Base-by-base conservation (phyloP, 2,797 vertebrate species). In the Eutrigla gurnardus region DNA sequence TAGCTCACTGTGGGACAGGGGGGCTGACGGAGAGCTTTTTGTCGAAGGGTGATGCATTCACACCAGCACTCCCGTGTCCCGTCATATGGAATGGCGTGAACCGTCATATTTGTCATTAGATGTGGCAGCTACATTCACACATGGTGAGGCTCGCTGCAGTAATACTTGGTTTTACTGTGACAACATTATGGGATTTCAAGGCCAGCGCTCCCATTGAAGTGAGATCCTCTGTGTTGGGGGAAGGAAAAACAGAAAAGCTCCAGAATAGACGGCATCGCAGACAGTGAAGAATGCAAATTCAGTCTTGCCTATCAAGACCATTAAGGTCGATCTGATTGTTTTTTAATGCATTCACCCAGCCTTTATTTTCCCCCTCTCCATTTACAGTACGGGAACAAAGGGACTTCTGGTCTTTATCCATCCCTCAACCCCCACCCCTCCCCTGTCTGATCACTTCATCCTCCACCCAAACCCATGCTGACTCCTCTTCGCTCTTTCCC, bases 81-180 rank as follows among this genome's bases (percentile, higher is more conserved):
- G 93, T 94, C 93, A 90, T 86, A 90, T 77, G 86, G 91, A 91
- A 91, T 88, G 89, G 91, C 85, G 85, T 74, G 90, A 93, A 93
- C 89, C 81, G 89, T 89, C 90, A 91, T 85, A 94, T 94, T 92
- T 92, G 93, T 94, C 94, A 94, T 92, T 86, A 91, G 91, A 93
- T 86, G 89, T 93, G 93, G 91, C 93, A 93, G 92, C 86, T 90
- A 85, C 90, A 89, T 93, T 90, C 91, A 92, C 91, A 93, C 91
- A 88, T 78, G 83, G 85, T 75, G 83, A 87, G 75, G 90, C 81
- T 65, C 78, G 73, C 78, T 86, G 86, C 88, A 85, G 87, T 81
- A 89, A 87, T 90, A 88, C 92, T 91, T 83, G 88, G 67, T 88
- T 92, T 92, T 89, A 84, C 86, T 88, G 81, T 88, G 87, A 89